phyloP scores from a whole-genome alignment of 1,140 invertebrate species.

The Drosophila tsacasi region DNA sequence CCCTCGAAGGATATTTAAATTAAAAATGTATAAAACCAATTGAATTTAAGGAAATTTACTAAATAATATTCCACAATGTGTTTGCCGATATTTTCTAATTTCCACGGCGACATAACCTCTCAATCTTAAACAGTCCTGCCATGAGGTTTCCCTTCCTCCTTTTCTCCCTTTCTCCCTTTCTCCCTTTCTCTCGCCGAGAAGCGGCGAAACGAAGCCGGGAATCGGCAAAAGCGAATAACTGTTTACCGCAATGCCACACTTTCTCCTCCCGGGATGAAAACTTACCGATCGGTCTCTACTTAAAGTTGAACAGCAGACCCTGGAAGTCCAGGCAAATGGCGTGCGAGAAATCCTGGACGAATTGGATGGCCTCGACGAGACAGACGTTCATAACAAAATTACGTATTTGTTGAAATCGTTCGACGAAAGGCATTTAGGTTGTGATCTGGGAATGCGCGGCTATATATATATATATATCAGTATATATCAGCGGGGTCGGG shows the following conservation, averaged over 20 bases:
- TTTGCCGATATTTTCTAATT: not conserved
- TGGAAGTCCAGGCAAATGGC: constrained; percentile 73
- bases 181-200: constrained; percentile 12
- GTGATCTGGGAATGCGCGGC: constrained; percentile 44
- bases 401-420: constrained; percentile 71
- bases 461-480: constrained; percentile 60
- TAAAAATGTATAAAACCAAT: not conserved
- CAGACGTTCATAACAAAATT: constrained; percentile 82
- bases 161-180: constrained; percentile 3
- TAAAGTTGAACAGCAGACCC: constrained; percentile 64
- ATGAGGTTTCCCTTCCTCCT: constrained; percentile 42
- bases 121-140: constrained; percentile 21
- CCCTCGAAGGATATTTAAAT: not conserved
- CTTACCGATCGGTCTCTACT: constrained; percentile 61
- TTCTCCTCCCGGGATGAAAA: constrained; percentile 26
- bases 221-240: constrained; percentile 3
- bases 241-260: constrained; percentile 32
- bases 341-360: constrained; percentile 73
- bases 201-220: constrained; percentile 3
- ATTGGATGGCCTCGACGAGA: constrained; percentile 72
- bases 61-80: not conserved
- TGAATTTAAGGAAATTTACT: not conserved
- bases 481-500: constrained; percentile 38
- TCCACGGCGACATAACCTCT: constrained; percentile 46
- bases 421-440: constrained; percentile 78